These are phyloP conservation scores for Rhopilema esculentum DNA, from an alignment of 30 jellyfish, hydroid and myxozoan species.

Conservation along the genomic window DNA sequence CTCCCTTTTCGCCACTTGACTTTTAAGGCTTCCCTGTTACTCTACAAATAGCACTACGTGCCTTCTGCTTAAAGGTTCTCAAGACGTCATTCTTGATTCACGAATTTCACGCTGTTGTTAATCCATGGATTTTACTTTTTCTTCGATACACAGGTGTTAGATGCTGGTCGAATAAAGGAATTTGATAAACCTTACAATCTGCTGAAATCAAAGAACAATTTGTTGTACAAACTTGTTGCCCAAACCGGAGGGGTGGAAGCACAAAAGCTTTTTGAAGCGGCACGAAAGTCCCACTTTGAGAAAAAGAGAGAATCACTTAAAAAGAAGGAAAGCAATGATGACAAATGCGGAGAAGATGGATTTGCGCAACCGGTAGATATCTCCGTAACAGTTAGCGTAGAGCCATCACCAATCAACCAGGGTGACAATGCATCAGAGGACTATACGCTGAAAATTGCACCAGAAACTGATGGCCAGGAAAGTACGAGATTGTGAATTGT, in stretches of 20 bases:
- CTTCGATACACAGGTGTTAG: slow-evolving; percentile 73
- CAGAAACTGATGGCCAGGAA: too few relatives aligned
- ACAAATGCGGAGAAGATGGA: not conserved
- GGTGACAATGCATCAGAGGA: too few relatives aligned
- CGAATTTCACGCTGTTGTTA: too few relatives aligned
- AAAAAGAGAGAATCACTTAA: slow-evolving; percentile 10
- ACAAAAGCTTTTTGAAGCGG: slow-evolving; percentile 83
- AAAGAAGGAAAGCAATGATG: not conserved
- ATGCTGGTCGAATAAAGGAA: slow-evolving; percentile 87
- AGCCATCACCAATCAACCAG: too few relatives aligned
- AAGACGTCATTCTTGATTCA: too few relatives aligned
- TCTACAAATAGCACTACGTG: too few relatives aligned
- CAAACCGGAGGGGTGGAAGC: slow-evolving; percentile 95
- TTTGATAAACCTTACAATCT: slow-evolving; percentile 85
- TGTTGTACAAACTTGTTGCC: slow-evolving; percentile 82
- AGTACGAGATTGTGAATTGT: too few relatives aligned
- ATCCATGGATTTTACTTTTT: not conserved
- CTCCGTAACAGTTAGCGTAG: not conserved
- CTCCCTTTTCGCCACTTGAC: too few relatives aligned
- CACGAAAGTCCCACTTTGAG: slow-evolving; percentile 53
- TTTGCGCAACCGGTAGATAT: not conserved
- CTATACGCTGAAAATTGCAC: too few relatives aligned
- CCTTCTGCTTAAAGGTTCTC: too few relatives aligned
- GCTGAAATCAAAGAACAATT: slow-evolving; percentile 54
- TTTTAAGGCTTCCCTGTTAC: too few relatives aligned